Percentiles rank a stretch among this genome's conserved stretches.
Conservation (phyloP, 92 coral and sea anemone species). For the Porites rus region DNA sequence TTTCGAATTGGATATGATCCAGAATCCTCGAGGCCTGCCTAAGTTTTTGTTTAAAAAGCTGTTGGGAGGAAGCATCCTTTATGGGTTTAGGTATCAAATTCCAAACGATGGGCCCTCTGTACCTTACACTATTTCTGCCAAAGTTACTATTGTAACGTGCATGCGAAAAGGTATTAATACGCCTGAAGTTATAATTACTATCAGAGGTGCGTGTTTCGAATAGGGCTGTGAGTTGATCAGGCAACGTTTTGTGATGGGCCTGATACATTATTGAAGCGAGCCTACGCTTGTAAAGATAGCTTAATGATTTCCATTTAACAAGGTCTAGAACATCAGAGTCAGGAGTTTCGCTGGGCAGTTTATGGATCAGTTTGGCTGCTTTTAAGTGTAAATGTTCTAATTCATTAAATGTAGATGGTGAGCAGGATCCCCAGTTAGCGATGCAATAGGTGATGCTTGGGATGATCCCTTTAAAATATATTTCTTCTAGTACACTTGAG, state of each 20-base stretch:
- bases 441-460: conserved; percentile 43
- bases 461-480: conserved; percentile 4
- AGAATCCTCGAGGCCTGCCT: conserved; percentile 7
- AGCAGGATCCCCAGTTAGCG: conserved; percentile 55
- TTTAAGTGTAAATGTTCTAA: conserved; percentile 40
- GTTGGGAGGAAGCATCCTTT: conserved; percentile 19
- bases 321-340: conserved; percentile 9
- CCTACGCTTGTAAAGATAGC: conserved; percentile 20
- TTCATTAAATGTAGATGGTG: conserved; percentile 18
- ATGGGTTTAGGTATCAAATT: conserved; percentile 23
- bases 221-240: conserved; percentile 16
- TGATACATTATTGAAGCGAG: not conserved
- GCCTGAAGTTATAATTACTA: not conserved
- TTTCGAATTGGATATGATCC: conserved; percentile 23
- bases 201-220: not conserved
- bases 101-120: conserved; percentile 30
- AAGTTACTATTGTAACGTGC: conserved; percentile 1
- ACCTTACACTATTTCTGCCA: conserved; percentile 38
- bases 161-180: not conserved
- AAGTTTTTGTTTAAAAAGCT: conserved; percentile 29
- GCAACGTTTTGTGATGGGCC: not conserved
- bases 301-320: conserved; percentile 23
- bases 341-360: conserved; percentile 29
- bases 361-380: conserved; percentile 40
- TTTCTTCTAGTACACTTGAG: conserved; percentile 25